These are phyloP conservation scores for Asteroscopus sphinx DNA, from an alignment of 2,888 invertebrate species.

Conservation along the genomic window DNA sequence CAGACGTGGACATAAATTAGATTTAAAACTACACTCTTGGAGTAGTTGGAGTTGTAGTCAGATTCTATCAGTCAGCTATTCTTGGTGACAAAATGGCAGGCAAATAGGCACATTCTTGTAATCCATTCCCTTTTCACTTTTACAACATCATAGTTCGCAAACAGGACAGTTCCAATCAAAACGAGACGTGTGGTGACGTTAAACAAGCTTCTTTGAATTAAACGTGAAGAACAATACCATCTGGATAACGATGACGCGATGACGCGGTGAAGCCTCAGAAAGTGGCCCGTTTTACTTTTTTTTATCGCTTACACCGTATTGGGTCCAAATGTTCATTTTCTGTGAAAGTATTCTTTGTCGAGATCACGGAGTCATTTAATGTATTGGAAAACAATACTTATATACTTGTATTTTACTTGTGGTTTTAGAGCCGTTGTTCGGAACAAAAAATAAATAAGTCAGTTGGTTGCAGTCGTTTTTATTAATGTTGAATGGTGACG, in stretches of 20 bases:
- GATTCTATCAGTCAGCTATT: no score
- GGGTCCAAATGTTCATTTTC: constrained; percentile 62
- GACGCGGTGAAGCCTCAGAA: constrained; percentile 63
- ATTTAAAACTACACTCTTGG: no score
- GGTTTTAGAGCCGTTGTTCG: constrained; percentile 20
- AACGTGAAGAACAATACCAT: background rate
- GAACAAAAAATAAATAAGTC: constrained; percentile 32
- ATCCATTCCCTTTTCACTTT: background rate
- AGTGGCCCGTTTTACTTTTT: constrained; percentile 64
- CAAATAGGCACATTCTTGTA: background rate
- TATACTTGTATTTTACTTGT: constrained; percentile 27
- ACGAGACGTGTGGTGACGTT: no score
- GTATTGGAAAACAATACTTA: constrained; percentile 46
- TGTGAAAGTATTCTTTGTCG: constrained; percentile 64
- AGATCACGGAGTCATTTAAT: constrained; percentile 54
- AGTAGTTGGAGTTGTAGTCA: no score
- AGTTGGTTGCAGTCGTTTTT: constrained; percentile 28
- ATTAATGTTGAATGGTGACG: constrained; percentile 32
- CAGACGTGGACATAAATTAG: no score
- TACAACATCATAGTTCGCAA: background rate
- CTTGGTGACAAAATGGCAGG: no score
- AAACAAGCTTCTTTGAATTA: constrained; percentile 24
- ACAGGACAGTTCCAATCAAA: no score
- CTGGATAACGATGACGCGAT: constrained; percentile 60
- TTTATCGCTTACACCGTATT: constrained; percentile 49